Evolutionary conservation across 2,888 invertebrate genomes (phyloP), one percentile per base, ranked within the genome.

Genomic region (Ormyrus rosae): DNA sequence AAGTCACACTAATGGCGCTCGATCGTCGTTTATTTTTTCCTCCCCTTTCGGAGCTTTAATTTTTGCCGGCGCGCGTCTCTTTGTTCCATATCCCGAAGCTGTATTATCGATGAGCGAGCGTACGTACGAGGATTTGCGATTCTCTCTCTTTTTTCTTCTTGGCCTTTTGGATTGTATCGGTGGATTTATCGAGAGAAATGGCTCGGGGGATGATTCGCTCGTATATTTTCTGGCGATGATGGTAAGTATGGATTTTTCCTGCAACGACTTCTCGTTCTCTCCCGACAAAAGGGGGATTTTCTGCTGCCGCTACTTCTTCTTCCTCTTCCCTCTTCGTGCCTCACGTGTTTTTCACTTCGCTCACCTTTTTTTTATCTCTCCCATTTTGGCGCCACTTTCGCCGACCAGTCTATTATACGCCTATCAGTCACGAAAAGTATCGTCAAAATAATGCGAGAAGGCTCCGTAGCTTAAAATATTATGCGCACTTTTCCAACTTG

Each of bases 141-240:
- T 75, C 58, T 11, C 19, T 46, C 63, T 53, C 48, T 45, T 48
- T 67, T 34, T 34, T 63, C 51, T 56, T 1, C 19, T 58, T 13
- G 61, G 51, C 46, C 46, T 64, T 46, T 60, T n/a, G 70, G 65
- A 75, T 78, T 65, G 78, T 78, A 81, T 75, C 61, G 68, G n/a
- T 9, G 73, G 76, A 82, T 79, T 76, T 76, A 79, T 82, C 76
- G 76, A 60, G 56, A 78, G 56, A 78, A 71, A 69, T 60, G 69
- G 71, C 72, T 60, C 70, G 60, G 45, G 55, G 53, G 75, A 81
- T 78, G 72, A 75, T 71, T 81, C 70, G 65, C 69, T 78, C 75
- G 58, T 81, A 81, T 75, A 81, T 78, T 81, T 71, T 75, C 72
- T 63, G 63, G 19, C 68, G 67, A 81, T 75, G 78, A 81, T 78